Percentiles rank a stretch among this genome's conserved stretches.
phyloP scores from a whole-genome alignment of 2,113 vertebrate species.

The Archocentrus centrarchus region DNA sequence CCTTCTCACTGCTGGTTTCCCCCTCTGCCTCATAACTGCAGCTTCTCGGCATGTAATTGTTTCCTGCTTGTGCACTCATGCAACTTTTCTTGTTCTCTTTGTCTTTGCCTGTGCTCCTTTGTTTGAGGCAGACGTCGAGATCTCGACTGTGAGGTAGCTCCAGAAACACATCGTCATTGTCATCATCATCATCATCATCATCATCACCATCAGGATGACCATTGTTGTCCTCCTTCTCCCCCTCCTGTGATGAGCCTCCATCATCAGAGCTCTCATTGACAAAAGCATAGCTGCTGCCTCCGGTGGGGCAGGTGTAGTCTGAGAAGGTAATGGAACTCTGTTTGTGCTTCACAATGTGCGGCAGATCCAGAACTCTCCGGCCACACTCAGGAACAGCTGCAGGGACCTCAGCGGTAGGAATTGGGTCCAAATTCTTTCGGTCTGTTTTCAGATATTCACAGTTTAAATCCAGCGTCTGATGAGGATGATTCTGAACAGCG shows the following conservation, averaged over 20 bases:
- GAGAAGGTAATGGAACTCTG: constrained; percentile 83
- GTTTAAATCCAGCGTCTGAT: not conserved
- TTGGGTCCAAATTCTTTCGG: not conserved
- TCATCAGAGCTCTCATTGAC: constrained; percentile 68
- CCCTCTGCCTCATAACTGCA: constrained; percentile 64
- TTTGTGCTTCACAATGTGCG: constrained; percentile 81
- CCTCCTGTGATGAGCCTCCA: constrained; percentile 70
- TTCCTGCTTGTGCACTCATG: constrained; percentile 12
- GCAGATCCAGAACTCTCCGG: constrained; percentile 50
- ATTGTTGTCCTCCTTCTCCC: constrained; percentile 40
- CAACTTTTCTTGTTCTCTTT: constrained; percentile 58
- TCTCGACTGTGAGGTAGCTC: constrained; percentile 66
- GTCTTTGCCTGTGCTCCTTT: constrained; percentile 50
- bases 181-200: constrained; percentile 58
- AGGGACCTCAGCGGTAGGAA: not conserved
- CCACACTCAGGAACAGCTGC: not conserved
- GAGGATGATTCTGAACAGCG: not conserved
- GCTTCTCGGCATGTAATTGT: constrained; percentile 25
- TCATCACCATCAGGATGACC: constrained; percentile 29
- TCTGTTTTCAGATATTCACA: not conserved
- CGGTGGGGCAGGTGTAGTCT: constrained; percentile 49
- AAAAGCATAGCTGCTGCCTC: constrained; percentile 35
- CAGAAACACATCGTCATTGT: constrained; percentile 69
- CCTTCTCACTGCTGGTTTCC: constrained; percentile 73
- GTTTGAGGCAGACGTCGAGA: constrained; percentile 44